Base-by-base conservation (phyloP, 2,888 invertebrate genomes). In the Sympetrum striolatum region DNA sequence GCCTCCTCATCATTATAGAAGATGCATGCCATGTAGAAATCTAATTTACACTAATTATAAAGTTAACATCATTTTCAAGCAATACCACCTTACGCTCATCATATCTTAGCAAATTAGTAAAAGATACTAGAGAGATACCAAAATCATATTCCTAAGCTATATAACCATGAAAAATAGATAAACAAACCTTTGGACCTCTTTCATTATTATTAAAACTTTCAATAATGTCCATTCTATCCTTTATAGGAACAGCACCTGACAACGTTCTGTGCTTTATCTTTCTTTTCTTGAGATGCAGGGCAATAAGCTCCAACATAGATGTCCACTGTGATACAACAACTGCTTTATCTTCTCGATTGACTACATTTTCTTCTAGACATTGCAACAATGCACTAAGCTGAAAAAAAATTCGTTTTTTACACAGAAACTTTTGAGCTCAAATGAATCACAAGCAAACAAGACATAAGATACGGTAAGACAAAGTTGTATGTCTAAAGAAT, bases 271-370 rank as follows among this genome's bases (percentile, higher is more conserved):
- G 96, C 39, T 94, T 92, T 10, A 97, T 94, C 0, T 94, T 93
- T 25, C 94, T 93, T 4, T 93, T 92, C 31, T 93, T 92, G 86
- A 99, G 94, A 93, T 97, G 96, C 0, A 93, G 92, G 60, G 96
- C 96, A 14, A 99, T 94, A 79, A 99, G 95, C 0, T 96, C 94
- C 12, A 99, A 94, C 92, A 98, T 96, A 0, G 96, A 95, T 0
- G 98, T 97, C 99, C 99, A 99, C 93, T 99, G 99, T 0, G 98
- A 99, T 0, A 99, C 98, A 8, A 99, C 95, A 10, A 98, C 96
- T 0, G 96, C 96, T 93, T 98, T 98, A 91, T 98, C 97, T 0
- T 94, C 94, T 92, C 92, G 93, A 0, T 92, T 91, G 35, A 94
- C 48, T 0, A 96, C 94, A 35, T 95, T 94, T 15, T 95, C 93